Base-by-base conservation (phyloP, 1,140 invertebrate species). In the Idris sp. region DNA sequence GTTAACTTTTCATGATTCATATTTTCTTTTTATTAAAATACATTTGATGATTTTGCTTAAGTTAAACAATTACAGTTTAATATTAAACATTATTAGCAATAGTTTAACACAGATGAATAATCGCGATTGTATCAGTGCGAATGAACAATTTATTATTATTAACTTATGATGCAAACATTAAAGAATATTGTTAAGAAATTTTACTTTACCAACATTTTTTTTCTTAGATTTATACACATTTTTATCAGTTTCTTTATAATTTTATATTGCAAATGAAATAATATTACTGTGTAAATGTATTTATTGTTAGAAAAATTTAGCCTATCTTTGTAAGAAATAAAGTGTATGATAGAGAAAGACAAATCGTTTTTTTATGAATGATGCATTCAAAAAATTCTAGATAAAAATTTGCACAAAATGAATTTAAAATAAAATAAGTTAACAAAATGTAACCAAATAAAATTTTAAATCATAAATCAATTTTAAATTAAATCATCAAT, bases 241-340 rank as follows among this genome's bases (percentile, higher is more conserved):
- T 68, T 73, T 59, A 73, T 79, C 64, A 56, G 41, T 69, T 74
- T 77, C 77, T 79, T 77, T 77, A 28, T 40, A 73, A 74, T 30
- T 72, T 78, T 79, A 46, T 81, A 77, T 77, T 82, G 25, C 69
- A 77, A 79, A 73, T 38, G 28, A 78, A n/a, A n/a, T 79, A 72
- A 68, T 77, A 77, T 49, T 77, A 78, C 76, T 78, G 78, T 81
- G 74, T 81, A 80, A 71, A 79, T 65, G 76, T 85, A 85, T 85
- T 84, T 85, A 85, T 84, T 84, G 77, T 82, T 74, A 78, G 51
- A 74, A 44, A 80, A 78, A 51, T 78, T 74, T 72, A 69, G 25
- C 48, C 76, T 73, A 74, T 79, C 74, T 79, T 58, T 79, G 68
- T 79, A 83, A 65, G 77, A 68, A 85, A 81, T 82, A 82, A 83